A percentile compares a stretch with the other conserved stretches of the same genome.
These are phyloP conservation scores for Perccottus glenii DNA, from an alignment of 2,113 vertebrate species.

Conservation along the genomic window DNA sequence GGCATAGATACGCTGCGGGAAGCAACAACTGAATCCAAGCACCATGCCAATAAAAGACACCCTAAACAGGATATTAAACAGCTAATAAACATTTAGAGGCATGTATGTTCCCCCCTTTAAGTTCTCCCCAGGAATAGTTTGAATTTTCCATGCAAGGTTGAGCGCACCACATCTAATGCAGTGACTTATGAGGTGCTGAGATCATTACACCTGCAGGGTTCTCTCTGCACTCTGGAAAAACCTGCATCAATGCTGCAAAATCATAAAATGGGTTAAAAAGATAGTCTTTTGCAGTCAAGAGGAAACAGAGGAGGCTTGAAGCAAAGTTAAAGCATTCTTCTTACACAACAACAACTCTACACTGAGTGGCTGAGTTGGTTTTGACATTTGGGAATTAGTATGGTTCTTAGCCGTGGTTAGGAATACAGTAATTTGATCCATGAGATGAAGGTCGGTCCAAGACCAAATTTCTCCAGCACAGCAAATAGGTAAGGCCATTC, in stretches of 20 bases:
- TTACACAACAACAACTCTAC: too few relatives aligned
- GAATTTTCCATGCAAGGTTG: constrained; percentile 50
- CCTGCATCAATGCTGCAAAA: too few relatives aligned
- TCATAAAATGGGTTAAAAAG: too few relatives aligned
- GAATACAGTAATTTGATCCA: background rate
- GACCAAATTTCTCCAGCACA: background rate
- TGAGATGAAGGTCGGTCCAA: background rate
- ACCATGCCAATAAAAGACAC: constrained; percentile 65
- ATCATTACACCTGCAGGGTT: constrained; percentile 29
- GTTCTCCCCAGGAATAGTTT: constrained; percentile 57
- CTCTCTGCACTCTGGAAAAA: too few relatives aligned
- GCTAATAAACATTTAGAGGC: constrained; percentile 76
- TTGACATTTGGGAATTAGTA: background rate
- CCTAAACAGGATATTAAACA: constrained; percentile 81
- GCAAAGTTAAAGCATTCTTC: too few relatives aligned
- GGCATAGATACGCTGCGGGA: constrained; percentile 30
- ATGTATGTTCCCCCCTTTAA: constrained; percentile 60
- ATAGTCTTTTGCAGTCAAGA: too few relatives aligned
- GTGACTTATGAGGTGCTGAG: constrained; percentile 54
- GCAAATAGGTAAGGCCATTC: background rate
- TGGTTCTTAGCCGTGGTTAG: background rate
- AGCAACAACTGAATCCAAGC: constrained; percentile 47
- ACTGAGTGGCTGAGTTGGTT: background rate
- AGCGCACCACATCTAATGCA: constrained; percentile 52
- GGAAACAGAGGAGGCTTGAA: too few relatives aligned